Evolutionary conservation across 2,113 vertebrate genomes (phyloP).

Genomic region (Actenoides lindsayi): DNA sequence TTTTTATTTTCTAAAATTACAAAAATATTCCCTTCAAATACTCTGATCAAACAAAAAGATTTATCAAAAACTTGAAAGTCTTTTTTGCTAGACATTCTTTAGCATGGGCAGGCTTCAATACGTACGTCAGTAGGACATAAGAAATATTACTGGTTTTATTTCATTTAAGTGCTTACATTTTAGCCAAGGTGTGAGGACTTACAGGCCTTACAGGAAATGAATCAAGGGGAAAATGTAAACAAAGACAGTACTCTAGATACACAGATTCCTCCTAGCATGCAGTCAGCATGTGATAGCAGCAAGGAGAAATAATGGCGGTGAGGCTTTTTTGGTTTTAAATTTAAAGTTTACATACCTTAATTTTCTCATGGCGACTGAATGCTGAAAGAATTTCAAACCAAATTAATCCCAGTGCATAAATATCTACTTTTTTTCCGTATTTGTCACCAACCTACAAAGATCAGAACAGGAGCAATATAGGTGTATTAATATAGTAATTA

Average conservation of each 20-base stretch:
- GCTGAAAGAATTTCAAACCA: constrained; percentile 82
- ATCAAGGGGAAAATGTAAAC: background rate
- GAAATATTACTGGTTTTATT: too few relatives aligned
- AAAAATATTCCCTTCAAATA: background rate
- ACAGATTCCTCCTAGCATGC: background rate
- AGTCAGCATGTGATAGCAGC: background rate
- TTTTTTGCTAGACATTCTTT: background rate
- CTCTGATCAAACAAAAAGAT: background rate
- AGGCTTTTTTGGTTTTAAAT: background rate
- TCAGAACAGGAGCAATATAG: constrained; percentile 9
- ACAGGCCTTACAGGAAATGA: background rate
- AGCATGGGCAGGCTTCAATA: background rate
- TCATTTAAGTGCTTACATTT: background rate
- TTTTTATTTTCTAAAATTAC: background rate
- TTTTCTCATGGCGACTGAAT: background rate
- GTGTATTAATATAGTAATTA: too few relatives aligned
- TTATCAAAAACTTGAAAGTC: background rate
- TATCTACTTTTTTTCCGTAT: constrained; percentile 86
- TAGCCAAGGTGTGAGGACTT: background rate
- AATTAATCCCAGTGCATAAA: constrained; percentile 88
- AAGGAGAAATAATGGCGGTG: background rate
- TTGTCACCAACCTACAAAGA: background rate
- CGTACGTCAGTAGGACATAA: background rate
- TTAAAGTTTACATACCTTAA: constrained; percentile 17
- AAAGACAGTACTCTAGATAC: background rate